Base-by-base conservation (phyloP, 1,140 invertebrate species). In the Adoxophyes honmai region DNA sequence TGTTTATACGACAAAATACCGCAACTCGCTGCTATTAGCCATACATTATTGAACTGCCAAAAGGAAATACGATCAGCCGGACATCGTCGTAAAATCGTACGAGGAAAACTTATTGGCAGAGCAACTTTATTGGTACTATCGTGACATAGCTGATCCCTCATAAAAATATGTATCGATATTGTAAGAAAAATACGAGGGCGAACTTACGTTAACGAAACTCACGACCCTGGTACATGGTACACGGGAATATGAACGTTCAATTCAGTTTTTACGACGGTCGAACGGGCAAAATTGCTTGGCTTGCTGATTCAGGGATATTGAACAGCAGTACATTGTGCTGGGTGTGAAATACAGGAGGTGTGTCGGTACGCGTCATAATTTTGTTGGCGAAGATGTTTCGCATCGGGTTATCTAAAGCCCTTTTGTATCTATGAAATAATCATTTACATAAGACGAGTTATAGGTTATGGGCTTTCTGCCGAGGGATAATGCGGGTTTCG, bases 151-250 rank as follows among this genome's bases (percentile, higher is more conserved):
- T 81, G 74, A 78, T 79, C 75, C 75, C 65, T 77, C 71, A 71
- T 86, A 82, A 86, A 86, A 84, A 84, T 86, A 82, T 82, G 80
- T 75, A 72, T 76, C 67, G 71, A 70, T 73, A 78, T 74, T 76
- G 74, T 76, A 70, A 72, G 70, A 78, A 67, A 69, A 75, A 67
- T 74, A 74, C 66, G 62, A 64, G 59, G 54, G 52, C 15, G 54
- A 70, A 70, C 65, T 66, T 69, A 70, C 65, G 74, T 71, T 73
- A 59, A 72, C 67, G 57, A 52, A 38, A 62, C 59, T 57, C 59
- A 34, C 34, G 48, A 36, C 37, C 13, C 28, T 15, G 15, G 13
- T 10, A 16, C 13, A 16, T 33, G 15, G 59, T 64, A 8, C 68
- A 75, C 48, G 62, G 44, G 60, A 75, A 72, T 69, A 65, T 67